Base-by-base conservation (phyloP, 2,797 vertebrate species). In the Hippocampus kuda region DNA sequence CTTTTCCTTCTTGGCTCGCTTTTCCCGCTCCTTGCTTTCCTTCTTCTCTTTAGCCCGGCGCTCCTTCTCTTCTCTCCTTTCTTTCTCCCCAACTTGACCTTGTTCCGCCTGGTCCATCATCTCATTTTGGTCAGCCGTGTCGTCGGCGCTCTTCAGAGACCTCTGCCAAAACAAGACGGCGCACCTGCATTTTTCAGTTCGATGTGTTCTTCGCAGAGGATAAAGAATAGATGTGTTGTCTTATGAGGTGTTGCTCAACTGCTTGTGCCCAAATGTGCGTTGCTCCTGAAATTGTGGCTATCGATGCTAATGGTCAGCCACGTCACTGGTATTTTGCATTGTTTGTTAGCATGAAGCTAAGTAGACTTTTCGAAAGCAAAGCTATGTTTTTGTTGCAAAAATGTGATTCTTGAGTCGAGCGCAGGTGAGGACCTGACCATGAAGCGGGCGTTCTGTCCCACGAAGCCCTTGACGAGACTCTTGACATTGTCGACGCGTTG, bases 1-100 rank as follows among this genome's bases (percentile, higher is more conserved):
- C 59, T 34, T 60, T 60, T 60, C 57, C 16, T 60, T 60, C 57
- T 60, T 60, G 26, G 7, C 57, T 34, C 30, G 30, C 57, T 60
- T 60, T 18, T 60, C 57, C 12, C 30, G 15, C 57, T 38, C 34
- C 34, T 38, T 38, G 34, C 34, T 38, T 38, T 60, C 57, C 57
- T 60, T 57, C 26, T 27, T 57, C 5, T 57, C 56, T 11, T 57
- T 57, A 5, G 12, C 16, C 30, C 13, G 26, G 2, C 26, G 9
- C 24, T 59, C 15, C 56, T 30, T 34, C 27, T 18, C 6, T 1
- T 18, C 5, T 18, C 13, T 57, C 54, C 3, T 54, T n/a, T 54
- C 53, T 13, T 46, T 46, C 53, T 54, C 22, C 10, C 22, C 22
- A n/a, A 3, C n/a, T 2, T 20, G 34, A 34, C 34, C 51, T 18